Conservation (phyloP, 2,797 vertebrate species). For the Peromyscus nudipes region DNA sequence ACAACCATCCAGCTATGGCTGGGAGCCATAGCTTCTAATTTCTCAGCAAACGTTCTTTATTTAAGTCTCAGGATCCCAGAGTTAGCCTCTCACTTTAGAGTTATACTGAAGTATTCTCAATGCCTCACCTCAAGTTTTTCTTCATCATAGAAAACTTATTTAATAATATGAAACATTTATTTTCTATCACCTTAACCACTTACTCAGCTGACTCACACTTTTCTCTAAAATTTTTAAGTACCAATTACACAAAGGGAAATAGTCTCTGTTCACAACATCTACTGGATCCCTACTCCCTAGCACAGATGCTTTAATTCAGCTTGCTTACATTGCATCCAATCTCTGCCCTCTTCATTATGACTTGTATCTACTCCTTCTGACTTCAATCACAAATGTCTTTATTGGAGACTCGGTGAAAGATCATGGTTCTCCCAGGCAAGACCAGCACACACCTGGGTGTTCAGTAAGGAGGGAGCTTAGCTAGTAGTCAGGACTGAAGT, state of each 20-base stretch:
- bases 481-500: background rate
- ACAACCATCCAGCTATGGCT: background rate
- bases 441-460: background rate
- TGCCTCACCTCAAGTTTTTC: background rate
- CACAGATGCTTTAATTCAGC: background rate
- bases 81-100: background rate
- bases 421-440: too few relatives aligned
- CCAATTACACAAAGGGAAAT: background rate
- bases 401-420: background rate
- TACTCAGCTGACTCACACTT: constrained; percentile 39
- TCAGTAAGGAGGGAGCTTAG: background rate
- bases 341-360: background rate
- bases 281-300: background rate
- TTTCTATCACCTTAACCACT: constrained; percentile 23
- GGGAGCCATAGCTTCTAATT: background rate
- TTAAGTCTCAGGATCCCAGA: background rate
- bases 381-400: background rate
- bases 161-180: constrained; percentile 1
- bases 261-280: background rate
- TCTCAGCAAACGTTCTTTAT: background rate
- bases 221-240: background rate
- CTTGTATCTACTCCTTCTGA: background rate
- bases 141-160: background rate
- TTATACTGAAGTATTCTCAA: background rate
- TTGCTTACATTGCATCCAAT: background rate